Percentiles rank a stretch among this genome's conserved stretches.
These are phyloP conservation scores for Hydraecia micacea DNA, from an alignment of 2,888 invertebrate species.

Conservation along the genomic window DNA sequence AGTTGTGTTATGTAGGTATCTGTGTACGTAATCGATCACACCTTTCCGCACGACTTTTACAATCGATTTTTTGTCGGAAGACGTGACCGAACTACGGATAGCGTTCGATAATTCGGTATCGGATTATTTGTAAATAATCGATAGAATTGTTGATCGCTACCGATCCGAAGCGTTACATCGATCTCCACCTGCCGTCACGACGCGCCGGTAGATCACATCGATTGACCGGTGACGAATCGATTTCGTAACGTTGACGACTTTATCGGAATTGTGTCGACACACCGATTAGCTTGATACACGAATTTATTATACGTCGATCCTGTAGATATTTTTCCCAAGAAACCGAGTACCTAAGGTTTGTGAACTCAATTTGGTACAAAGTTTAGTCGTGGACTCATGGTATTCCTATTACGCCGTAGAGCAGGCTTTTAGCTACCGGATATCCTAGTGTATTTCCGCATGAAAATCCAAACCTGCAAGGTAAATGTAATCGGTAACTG, in stretches of 20 bases:
- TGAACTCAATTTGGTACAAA: slow-evolving; percentile 45
- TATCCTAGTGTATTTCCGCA: slow-evolving; percentile 54
- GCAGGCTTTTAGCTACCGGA: slow-evolving; percentile 39
- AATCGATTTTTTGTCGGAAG: slow-evolving; percentile 82
- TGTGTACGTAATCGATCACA: slow-evolving; percentile 73
- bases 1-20: slow-evolving; percentile 36
- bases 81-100: slow-evolving; percentile 82
- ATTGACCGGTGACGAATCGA: slow-evolving; percentile 83
- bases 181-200: slow-evolving; percentile 81
- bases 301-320: slow-evolving; percentile 66
- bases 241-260: slow-evolving; percentile 84
- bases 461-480: slow-evolving; percentile 32
- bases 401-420: slow-evolving; percentile 28
- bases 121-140: slow-evolving; percentile 86
- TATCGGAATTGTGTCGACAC: slow-evolving; percentile 82
- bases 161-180: slow-evolving; percentile 78
- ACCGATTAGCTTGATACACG: slow-evolving; percentile 75
- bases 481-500: slow-evolving; percentile 21
- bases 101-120: slow-evolving; percentile 72
- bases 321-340: slow-evolving; percentile 62
- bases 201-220: slow-evolving; percentile 84
- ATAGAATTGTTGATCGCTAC: slow-evolving; percentile 80
- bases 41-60: slow-evolving; percentile 84
- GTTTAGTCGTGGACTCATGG: slow-evolving; percentile 16
- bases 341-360: slow-evolving; percentile 43